Percentiles rank a stretch among this genome's conserved stretches.
phyloP scores from a whole-genome alignment of 1,140 invertebrate genomes.

The Atta colombica region DNA sequence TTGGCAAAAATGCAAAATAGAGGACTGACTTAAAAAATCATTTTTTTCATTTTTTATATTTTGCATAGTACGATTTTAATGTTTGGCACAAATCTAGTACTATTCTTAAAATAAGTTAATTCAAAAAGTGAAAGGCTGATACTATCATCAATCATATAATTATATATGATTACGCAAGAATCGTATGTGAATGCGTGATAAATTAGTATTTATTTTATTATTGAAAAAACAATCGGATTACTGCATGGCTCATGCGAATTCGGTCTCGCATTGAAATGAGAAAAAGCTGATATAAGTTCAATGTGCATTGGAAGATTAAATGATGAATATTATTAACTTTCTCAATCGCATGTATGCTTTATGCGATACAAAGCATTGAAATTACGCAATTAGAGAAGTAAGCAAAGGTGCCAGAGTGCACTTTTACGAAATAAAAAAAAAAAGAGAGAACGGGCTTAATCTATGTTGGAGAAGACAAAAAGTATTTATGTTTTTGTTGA shows the following conservation, averaged over 20 bases:
- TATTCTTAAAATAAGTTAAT: no score
- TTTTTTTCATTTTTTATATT: no score
- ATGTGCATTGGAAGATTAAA: background rate
- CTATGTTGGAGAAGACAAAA: slow-evolving; percentile 43
- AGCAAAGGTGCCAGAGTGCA: slow-evolving; percentile 4
- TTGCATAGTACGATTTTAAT: no score
- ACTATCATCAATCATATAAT: no score
- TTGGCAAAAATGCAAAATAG: no score
- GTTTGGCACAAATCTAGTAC: no score
- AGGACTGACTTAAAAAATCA: no score
- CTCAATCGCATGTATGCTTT: slow-evolving; percentile 13
- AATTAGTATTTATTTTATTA: slow-evolving; percentile 20
- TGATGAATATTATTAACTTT: slow-evolving; percentile 1
- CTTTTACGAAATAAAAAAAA: slow-evolving; percentile 16
- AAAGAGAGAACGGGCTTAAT: slow-evolving; percentile 39
- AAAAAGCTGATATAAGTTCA: background rate
- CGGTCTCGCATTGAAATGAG: background rate
- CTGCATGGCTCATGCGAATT: background rate
- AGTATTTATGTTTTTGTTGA: slow-evolving; percentile 38
- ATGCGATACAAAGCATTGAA: slow-evolving; percentile 15
- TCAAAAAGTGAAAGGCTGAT: no score
- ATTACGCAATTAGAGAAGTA: background rate
- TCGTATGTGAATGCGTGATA: background rate
- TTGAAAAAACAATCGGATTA: background rate
- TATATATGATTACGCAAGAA: background rate